Conservation (phyloP, 2,113 vertebrate species). For the Mirza zaza region DNA sequence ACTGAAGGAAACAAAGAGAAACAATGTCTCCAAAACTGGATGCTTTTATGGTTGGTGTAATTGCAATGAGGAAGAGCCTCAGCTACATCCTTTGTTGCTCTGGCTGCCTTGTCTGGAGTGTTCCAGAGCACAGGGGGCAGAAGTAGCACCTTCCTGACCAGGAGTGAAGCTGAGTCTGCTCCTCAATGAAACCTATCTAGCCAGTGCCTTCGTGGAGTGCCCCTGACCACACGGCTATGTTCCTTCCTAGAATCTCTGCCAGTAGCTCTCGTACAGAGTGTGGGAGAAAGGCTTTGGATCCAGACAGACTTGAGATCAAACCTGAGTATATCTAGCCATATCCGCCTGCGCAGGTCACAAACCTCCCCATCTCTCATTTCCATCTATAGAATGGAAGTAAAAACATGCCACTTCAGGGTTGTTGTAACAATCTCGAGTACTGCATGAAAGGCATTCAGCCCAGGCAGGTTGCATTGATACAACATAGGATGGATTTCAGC, state of each 20-base stretch:
- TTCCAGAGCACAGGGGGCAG: not conserved
- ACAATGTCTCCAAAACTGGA: not conserved
- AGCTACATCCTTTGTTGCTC: too few species aligned
- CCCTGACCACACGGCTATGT: rapidly evolving
- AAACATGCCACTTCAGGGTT: not conserved
- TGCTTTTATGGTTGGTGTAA: rapidly evolving
- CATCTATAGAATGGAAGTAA: not conserved
- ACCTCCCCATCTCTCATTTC: not conserved
- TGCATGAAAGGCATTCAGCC: not conserved
- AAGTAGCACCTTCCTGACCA: too few species aligned
- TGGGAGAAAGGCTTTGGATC: not conserved
- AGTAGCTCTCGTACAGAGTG: not conserved
- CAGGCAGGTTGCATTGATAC: not conserved
- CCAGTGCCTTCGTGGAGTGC: too few species aligned
- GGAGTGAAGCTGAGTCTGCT: not conserved
- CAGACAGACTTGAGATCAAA: not conserved
- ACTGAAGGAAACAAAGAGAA: not conserved
- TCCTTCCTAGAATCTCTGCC: not conserved
- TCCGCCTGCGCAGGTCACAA: not conserved
- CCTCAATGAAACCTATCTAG: not conserved
- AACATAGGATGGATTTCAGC: too few species aligned
- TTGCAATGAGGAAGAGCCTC: not conserved
- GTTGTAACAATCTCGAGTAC: not conserved
- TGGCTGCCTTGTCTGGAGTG: not conserved
- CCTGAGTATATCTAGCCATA: too few species aligned